These are phyloP conservation scores for Amniataba percoides DNA, from an alignment of 2,797 vertebrate species.

Conservation along the genomic window DNA sequence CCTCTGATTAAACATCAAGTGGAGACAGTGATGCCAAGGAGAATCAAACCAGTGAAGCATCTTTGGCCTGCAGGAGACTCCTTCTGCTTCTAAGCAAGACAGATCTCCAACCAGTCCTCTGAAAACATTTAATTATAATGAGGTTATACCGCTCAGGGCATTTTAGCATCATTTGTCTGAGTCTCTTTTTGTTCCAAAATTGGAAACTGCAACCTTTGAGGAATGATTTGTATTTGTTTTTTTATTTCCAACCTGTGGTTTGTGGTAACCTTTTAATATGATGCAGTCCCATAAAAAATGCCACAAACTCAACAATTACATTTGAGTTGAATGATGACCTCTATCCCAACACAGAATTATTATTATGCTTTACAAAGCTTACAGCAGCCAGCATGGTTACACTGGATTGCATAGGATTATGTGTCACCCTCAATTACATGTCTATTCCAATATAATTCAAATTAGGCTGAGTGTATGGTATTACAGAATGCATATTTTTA, in stretches of 20 bases:
- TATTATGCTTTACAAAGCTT: slow-evolving; percentile 1
- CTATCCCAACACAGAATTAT: neutral
- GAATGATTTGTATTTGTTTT: neutral
- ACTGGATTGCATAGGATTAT: neutral
- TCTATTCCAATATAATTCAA: neutral
- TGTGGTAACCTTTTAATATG: neutral
- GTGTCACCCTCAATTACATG: neutral
- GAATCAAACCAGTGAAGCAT: slow-evolving; percentile 57
- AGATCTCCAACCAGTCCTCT: slow-evolving; percentile 31
- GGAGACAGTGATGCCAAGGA: slow-evolving; percentile 58
- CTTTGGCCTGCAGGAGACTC: slow-evolving; percentile 46
- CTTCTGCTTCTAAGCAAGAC: slow-evolving; percentile 31
- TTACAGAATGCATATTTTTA: neutral
- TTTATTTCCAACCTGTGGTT: neutral
- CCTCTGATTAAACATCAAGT: slow-evolving; percentile 73
- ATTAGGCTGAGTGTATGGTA: slow-evolving; percentile 1
- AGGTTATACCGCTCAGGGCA: slow-evolving; percentile 19
- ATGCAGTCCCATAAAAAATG: neutral
- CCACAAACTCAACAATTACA: neutral
- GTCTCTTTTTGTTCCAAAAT: slow-evolving; percentile 8
- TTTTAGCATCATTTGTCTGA: slow-evolving; percentile 11
- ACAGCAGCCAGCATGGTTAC: neutral
- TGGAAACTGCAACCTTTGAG: neutral
- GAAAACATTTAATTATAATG: slow-evolving; percentile 44
- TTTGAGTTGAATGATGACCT: neutral